These are phyloP conservation scores for Ptyas mucosa DNA, from an alignment of 2,113 vertebrate genomes.

Conservation along the genomic window DNA sequence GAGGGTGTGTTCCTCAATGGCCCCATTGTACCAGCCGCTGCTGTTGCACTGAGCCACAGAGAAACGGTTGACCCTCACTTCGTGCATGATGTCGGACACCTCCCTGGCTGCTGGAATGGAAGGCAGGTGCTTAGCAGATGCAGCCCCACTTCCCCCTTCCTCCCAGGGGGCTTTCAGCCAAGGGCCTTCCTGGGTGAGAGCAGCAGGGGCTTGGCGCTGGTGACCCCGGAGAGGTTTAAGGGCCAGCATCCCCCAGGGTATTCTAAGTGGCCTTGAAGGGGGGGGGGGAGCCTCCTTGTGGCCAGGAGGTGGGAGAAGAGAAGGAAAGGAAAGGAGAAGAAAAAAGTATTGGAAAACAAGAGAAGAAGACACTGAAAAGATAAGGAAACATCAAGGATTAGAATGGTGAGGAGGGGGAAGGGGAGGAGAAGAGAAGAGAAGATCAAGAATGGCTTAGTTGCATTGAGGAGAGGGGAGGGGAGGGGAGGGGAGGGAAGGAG, in stretches of 20 bases:
- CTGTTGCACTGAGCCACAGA: slow-evolving; percentile 49
- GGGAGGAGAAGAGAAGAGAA: too few species aligned
- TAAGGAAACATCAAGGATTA: too few species aligned
- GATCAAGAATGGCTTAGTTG: too few species aligned
- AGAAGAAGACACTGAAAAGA: too few species aligned
- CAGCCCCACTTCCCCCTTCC: background rate
- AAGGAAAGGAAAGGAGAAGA: background rate
- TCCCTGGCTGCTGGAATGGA: background rate
- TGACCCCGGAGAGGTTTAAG: background rate
- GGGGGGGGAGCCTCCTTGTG: background rate
- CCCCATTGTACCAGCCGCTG: slow-evolving; percentile 56
- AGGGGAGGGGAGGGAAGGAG: accelerated
- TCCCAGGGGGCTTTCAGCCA: background rate
- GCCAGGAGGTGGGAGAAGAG: background rate
- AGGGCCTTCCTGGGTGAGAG: background rate
- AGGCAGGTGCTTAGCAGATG: background rate
- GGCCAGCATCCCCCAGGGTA: background rate
- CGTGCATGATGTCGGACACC: slow-evolving; percentile 35
- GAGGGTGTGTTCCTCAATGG: slow-evolving; percentile 33
- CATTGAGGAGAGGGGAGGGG: too few species aligned
- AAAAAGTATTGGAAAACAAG: too few species aligned
- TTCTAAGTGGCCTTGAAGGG: background rate
- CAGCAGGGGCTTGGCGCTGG: background rate
- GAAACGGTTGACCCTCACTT: slow-evolving; percentile 43
- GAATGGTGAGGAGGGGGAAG: too few species aligned